Conservation (phyloP, 1,140 invertebrate genomes). For the Microplitis demolitor region DNA sequence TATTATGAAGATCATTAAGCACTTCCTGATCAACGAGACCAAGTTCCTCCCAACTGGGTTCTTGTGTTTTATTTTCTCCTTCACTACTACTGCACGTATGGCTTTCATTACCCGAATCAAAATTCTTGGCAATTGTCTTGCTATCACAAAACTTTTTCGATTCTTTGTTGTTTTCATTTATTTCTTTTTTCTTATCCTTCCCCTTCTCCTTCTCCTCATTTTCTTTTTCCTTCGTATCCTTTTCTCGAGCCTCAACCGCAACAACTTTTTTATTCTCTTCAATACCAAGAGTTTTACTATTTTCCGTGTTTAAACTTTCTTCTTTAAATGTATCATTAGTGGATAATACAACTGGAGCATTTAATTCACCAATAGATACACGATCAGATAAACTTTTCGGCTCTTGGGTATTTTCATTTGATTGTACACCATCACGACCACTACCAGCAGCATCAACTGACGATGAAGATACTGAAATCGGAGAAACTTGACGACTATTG, state of each 20-base stretch:
- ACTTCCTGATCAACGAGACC: conserved; percentile 61
- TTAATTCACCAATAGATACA: conserved; percentile 7
- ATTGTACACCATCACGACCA: background rate
- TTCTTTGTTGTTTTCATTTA: background rate
- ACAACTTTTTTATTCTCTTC: background rate
- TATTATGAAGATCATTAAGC: conserved; percentile 62
- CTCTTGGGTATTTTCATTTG: conserved; percentile 14
- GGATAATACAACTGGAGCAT: background rate
- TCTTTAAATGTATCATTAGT: background rate
- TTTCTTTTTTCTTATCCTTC: conserved; percentile 9
- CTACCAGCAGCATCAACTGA: no score
- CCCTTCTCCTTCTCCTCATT: no score
- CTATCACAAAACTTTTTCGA: background rate
- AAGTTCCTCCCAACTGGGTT: conserved; percentile 62
- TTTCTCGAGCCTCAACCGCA: background rate
- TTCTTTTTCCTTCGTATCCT: background rate
- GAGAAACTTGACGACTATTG: conserved; percentile 13
- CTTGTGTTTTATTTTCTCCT: conserved; percentile 40
- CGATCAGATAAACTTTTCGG: conserved; percentile 29
- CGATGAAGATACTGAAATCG: background rate
- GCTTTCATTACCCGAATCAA: conserved; percentile 23
- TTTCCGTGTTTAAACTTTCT: no score
- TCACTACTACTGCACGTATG: conserved; percentile 44
- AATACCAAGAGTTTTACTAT: no score
- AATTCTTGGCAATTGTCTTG: background rate